phyloP scores from a whole-genome alignment of 2,888 invertebrate species.

The Fissipunctia ypsillon region DNA sequence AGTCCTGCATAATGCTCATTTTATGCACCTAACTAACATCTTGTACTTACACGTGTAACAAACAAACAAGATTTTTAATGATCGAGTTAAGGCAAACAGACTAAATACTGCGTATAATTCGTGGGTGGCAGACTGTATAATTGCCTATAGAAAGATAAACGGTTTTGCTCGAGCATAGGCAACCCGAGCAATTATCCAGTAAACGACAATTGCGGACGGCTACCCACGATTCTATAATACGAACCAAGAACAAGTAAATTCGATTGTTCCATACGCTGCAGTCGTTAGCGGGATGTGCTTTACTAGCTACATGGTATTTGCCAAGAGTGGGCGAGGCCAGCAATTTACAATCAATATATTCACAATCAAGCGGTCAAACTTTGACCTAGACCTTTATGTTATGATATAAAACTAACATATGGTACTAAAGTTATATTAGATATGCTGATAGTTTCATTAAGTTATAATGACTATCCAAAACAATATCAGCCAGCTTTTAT shows the following conservation, averaged over 20 bases:
- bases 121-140: constrained; percentile 76
- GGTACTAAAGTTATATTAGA: neutral
- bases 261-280: constrained; percentile 66
- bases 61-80: constrained; percentile 29
- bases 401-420: neutral
- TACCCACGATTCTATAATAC: constrained; percentile 72
- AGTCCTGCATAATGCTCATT: neutral
- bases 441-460: constrained; percentile 25
- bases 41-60: constrained; percentile 3
- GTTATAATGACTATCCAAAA: constrained; percentile 26
- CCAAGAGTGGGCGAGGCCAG: constrained; percentile 68
- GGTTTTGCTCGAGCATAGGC: constrained; percentile 63
- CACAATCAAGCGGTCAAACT: constrained; percentile 42
- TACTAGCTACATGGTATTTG: constrained; percentile 66
- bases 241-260: constrained; percentile 62
- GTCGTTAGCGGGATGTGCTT: constrained; percentile 70
- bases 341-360: constrained; percentile 58
- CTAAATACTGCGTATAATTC: constrained; percentile 56
- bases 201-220: constrained; percentile 71
- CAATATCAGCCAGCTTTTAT: constrained; percentile 50
- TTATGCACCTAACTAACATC: neutral
- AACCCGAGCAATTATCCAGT: constrained; percentile 75
- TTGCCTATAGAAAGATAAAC: constrained; percentile 67
- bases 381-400: constrained; percentile 26
- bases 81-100: constrained; percentile 39